Evolutionary conservation across 2,113 vertebrate species (phyloP), one percentile per base, ranked within the genome.

Genomic region (Cardinalis cardinalis): DNA sequence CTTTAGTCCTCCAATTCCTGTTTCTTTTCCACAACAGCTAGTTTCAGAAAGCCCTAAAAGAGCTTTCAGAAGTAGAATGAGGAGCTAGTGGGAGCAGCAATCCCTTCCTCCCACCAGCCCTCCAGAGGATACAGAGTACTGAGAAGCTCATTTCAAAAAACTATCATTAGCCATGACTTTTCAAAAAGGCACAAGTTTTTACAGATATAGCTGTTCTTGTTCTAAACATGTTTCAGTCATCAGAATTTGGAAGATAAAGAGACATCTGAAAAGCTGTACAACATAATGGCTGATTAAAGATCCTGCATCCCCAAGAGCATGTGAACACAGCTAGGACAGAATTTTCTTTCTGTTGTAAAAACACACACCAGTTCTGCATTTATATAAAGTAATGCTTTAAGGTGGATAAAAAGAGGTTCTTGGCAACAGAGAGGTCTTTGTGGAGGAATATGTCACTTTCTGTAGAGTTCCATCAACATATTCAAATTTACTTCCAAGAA

Each of bases 401-500:
- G 66, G 87, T 10, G 31, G 36, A 25, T 76, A 74, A 86, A 85
- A 91, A 69, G 43, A 61, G 29, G 18, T 48, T 86, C 65, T 49
- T 92, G 90, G 88, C 89, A 92, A 64, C 55, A 56, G 65, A 24
- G 4, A 81, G 51, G 38, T 87, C 81, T 94, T 86, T 85, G 60
- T 91, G 63, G 61, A 92, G 64, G 76, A 95, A 88, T 86, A 70
- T 85, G 55, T 66, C 88, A 55, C 84, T 83, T 94, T 94, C 72
- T 89, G 78, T 58, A 56, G 72, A 78, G 52, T 73, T 41, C 65
- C 46, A 83, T 75, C 92, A 93, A 79, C 43, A 68, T 95, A 87
- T 90, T 95, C 71, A 84, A 46, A 56, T 96, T 93, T 94, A 49
- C 81, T 95, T 96, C 90, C 88, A 95, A 91, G 93, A 94, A 95